Percentiles rank a stretch among this genome's conserved stretches.
Conservation (phyloP, 2,888 invertebrate genomes). For the Limenitis camilla region DNA sequence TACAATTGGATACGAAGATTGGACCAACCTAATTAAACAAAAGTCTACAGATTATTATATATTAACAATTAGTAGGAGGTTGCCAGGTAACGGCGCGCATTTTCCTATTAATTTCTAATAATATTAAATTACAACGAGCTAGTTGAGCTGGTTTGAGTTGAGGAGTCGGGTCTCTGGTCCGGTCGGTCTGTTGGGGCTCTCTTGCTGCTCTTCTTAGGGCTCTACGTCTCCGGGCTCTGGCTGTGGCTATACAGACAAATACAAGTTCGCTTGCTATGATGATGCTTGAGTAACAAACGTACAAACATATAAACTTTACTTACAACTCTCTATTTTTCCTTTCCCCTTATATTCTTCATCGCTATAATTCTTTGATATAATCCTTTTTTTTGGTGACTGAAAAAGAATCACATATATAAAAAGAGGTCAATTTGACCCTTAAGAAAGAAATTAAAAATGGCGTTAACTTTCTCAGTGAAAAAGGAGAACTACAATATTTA, state of each 20-base stretch:
- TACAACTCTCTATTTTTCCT: constrained; percentile 57
- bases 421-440: no score
- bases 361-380: constrained; percentile 44
- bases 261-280: no score
- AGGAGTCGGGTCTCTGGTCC: constrained; percentile 57
- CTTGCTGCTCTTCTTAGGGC: constrained; percentile 50
- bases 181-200: constrained; percentile 36
- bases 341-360: constrained; percentile 61
- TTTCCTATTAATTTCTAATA: constrained; percentile 87
- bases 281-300: no score
- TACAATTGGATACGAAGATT: no score
- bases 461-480: no score
- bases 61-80: constrained; percentile 46
- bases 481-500: no score
- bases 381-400: constrained; percentile 66
- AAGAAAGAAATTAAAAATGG: no score
- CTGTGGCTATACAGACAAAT: no score
- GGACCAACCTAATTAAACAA: no score
- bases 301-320: constrained; percentile 23
- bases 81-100: constrained; percentile 83
- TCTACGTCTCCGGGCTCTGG: constrained; percentile 49
- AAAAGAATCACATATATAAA: constrained; percentile 7
- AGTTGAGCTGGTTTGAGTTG: constrained; percentile 77
- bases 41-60: no score
- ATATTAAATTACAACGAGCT: constrained; percentile 81